These are phyloP conservation scores for Engystomops pustulosus DNA, from an alignment of 2,113 vertebrate genomes.

Conservation along the genomic window DNA sequence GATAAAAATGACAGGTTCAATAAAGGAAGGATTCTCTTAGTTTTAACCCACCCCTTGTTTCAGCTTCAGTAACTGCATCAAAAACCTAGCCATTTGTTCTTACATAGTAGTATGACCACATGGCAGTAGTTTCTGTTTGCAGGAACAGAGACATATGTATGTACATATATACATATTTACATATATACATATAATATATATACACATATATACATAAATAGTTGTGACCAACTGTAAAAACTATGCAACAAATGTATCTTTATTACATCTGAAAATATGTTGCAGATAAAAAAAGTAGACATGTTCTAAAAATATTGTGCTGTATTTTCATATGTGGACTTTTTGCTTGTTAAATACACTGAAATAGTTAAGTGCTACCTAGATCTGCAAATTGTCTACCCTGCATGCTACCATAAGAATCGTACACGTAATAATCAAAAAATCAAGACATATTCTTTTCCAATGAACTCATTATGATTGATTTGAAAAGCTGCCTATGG, in stretches of 20 bases:
- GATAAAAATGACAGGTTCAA: no score
- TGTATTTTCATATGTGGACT: neutral
- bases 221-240: no score
- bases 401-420: conserved; percentile 19
- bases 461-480: conserved; percentile 21
- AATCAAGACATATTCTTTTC: conserved; percentile 37
- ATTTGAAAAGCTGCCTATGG: conserved; percentile 34
- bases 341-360: neutral
- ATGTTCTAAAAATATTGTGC: neutral
- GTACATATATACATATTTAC: no score
- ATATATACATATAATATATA: no score
- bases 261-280: neutral
- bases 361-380: conserved; percentile 11
- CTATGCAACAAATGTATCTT: neutral
- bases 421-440: conserved; percentile 41
- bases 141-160: no score
- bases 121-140: no score
- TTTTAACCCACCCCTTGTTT: no score
- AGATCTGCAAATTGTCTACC: conserved; percentile 16
- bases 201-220: no score
- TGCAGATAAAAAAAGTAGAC: neutral
- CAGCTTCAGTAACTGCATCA: no score
- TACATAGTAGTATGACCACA: no score
- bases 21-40: no score
- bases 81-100: no score